Evolutionary conservation across 1,140 invertebrate genomes (phyloP).

Genomic region (Zaprionus vittiger): DNA sequence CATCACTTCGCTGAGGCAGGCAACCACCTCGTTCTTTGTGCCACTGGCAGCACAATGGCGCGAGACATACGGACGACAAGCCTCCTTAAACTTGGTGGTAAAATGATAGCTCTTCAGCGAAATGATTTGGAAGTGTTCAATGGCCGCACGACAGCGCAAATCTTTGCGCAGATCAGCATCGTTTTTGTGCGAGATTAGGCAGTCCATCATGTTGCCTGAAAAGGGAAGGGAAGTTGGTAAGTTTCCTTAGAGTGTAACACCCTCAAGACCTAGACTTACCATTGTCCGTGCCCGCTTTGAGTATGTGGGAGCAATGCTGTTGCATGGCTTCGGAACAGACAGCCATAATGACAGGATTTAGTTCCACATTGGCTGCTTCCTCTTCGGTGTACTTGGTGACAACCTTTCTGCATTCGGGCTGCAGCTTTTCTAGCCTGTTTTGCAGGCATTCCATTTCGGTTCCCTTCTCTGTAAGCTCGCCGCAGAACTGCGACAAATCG

Average conservation of each 20-base stretch:
- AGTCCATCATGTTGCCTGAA: conserved; percentile 93
- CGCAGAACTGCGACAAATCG: conserved; percentile 93
- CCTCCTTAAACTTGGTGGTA: conserved; percentile 97
- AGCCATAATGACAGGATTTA: conserved; percentile 93
- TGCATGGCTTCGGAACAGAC: conserved; percentile 94
- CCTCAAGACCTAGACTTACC: conserved; percentile 63
- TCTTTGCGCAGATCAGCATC: conserved; percentile 90
- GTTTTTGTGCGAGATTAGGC: conserved; percentile 96
- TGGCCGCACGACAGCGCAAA: conserved; percentile 94
- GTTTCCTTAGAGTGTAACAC: not conserved
- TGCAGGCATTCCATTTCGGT: conserved; percentile 97
- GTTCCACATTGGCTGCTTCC: conserved; percentile 92
- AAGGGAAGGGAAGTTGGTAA: not conserved
- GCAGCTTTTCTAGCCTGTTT: conserved; percentile 91
- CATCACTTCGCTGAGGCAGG: conserved; percentile 94
- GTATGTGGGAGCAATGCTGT: conserved; percentile 90
- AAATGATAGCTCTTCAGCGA: conserved; percentile 97
- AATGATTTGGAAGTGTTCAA: conserved; percentile 97
- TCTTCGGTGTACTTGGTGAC: conserved; percentile 96
- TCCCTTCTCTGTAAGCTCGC: conserved; percentile 92
- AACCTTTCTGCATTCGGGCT: conserved; percentile 84
- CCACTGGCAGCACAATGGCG: conserved; percentile 91
- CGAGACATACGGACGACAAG: conserved; percentile 93
- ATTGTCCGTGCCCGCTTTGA: conserved; percentile 90
- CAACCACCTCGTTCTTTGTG: conserved; percentile 94